Base-by-base conservation (phyloP, 2,113 vertebrate genomes). In the Corythoichthys haematopterus region DNA sequence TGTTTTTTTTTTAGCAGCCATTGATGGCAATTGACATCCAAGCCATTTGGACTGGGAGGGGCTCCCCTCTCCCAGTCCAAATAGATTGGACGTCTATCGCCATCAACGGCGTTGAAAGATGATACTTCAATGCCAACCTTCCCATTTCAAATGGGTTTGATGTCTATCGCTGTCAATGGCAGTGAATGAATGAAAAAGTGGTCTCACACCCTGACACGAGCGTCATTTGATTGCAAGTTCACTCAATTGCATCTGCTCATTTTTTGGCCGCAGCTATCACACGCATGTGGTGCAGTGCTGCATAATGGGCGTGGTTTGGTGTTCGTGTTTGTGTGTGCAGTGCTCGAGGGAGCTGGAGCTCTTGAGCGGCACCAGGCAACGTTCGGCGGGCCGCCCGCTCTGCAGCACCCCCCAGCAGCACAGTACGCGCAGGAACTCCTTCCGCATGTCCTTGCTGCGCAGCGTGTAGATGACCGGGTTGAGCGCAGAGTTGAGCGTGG, bases 381-480 rank as follows among this genome's bases (percentile, higher is more conserved):
- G 92, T 11, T 93, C 92, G 0, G 93, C 48, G 0, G 92, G 86
- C 4, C 88, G 83, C 0, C 82, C 90, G 7, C 88, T 90, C 0
- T 90, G 85, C 8, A 93, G 80, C 51, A 89, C 76, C 15, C 93
- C 89, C 85, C 75, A 91, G 83, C 94, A 95, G 80, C 94, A 98
- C 69, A 98, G 76, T 12, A 97, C 88, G 0, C 95, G 78, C 48
- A 95, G 84, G 69, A 98, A 94, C 80, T 98, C 96, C n/a, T 84
- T 87, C 1, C 95, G 88, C 93, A 99, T 95, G 86, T 99, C 97
- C 78, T 93, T 94, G 88, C 97, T 98, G 46, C 96, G 85, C 82
- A 96, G 80, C 0, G 94, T 95, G 81, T 98, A 99, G 77, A 99
- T 99, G 64, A 98, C 66, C 0, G 97, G 97, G 88, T 99, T 99